phyloP scores from a whole-genome alignment of 2,113 vertebrate species.

The Mirza zaza region DNA sequence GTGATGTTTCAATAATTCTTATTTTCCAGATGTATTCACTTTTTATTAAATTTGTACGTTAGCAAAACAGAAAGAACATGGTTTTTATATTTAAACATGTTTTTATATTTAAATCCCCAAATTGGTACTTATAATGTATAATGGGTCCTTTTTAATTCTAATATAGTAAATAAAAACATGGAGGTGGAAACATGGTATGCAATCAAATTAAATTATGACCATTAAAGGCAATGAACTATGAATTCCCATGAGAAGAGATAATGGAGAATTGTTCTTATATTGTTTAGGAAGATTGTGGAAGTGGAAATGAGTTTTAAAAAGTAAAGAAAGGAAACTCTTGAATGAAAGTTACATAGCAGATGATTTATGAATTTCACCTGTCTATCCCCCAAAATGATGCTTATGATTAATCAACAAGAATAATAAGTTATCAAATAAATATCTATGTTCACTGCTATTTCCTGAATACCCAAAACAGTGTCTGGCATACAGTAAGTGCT shows the following conservation, averaged over 20 bases:
- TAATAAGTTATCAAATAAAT: neutral
- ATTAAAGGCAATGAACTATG: neutral
- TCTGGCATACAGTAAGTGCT: neutral
- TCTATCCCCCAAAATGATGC: neutral
- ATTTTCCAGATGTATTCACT: neutral
- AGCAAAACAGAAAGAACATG: too few species aligned
- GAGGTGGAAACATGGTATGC: neutral
- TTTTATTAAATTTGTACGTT: neutral
- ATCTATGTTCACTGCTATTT: neutral
- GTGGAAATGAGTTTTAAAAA: neutral
- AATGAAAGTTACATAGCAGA: neutral
- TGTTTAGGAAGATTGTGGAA: neutral
- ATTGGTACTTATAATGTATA: neutral
- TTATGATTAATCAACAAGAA: neutral
- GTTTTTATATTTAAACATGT: too few species aligned
- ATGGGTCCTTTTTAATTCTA: neutral
- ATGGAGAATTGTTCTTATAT: neutral
- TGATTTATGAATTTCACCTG: neutral
- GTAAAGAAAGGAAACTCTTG: neutral
- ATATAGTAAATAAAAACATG: neutral
- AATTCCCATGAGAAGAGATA: neutral
- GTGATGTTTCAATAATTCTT: neutral
- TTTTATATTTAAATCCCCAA: neutral
- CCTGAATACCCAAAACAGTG: neutral
- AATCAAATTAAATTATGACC: neutral